Percentiles rank a stretch among this genome's conserved stretches.
These are phyloP conservation scores for Lepidotrigona ventralis DNA, from an alignment of 1,140 invertebrate species.

Conservation along the genomic window DNA sequence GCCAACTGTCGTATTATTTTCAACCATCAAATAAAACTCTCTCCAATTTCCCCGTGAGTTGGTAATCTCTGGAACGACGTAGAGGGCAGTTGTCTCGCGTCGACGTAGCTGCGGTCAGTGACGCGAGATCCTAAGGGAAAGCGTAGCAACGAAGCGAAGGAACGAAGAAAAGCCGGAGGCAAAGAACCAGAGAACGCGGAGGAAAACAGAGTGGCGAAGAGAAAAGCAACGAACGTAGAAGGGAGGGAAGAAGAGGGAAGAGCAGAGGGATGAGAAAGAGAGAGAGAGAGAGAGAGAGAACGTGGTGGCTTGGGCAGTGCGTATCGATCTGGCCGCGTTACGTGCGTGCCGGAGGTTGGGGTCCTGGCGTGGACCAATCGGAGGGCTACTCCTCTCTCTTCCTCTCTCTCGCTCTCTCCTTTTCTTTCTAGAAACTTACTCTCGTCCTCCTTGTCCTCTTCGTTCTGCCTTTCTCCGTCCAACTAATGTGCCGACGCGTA, in stretches of 20 bases:
- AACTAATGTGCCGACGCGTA: slow-evolving; percentile 8
- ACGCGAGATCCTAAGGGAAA: slow-evolving; percentile 6
- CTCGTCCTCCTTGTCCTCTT: slow-evolving; percentile 54
- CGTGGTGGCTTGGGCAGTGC: slow-evolving; percentile 78
- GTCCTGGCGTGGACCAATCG: slow-evolving; percentile 77
- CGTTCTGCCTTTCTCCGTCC: slow-evolving; percentile 14
- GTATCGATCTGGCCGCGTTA: slow-evolving; percentile 79
- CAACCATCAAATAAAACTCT: too few relatives aligned
- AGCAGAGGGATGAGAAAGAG: slow-evolving; percentile 27
- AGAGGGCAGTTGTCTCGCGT: slow-evolving; percentile 45
- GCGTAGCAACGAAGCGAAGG: slow-evolving; percentile 3
- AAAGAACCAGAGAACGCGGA: slow-evolving; percentile 4
- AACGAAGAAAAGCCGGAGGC: not conserved
- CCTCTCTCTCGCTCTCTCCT: slow-evolving; percentile 55
- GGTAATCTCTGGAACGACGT: not conserved
- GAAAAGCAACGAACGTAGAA: not conserved
- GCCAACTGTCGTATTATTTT: too few relatives aligned
- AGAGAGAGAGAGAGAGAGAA: slow-evolving; percentile 32
- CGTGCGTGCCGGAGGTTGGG: slow-evolving; percentile 77
- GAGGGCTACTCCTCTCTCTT: slow-evolving; percentile 74
- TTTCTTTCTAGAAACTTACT: slow-evolving; percentile 53
- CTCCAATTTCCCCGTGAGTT: not conserved
- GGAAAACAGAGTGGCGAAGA: slow-evolving; percentile 11
- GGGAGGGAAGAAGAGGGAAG: slow-evolving; percentile 9
- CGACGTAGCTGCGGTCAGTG: slow-evolving; percentile 26